Evolutionary conservation across 2,888 invertebrate species (phyloP).

Genomic region (Apotomis betuletana): DNA sequence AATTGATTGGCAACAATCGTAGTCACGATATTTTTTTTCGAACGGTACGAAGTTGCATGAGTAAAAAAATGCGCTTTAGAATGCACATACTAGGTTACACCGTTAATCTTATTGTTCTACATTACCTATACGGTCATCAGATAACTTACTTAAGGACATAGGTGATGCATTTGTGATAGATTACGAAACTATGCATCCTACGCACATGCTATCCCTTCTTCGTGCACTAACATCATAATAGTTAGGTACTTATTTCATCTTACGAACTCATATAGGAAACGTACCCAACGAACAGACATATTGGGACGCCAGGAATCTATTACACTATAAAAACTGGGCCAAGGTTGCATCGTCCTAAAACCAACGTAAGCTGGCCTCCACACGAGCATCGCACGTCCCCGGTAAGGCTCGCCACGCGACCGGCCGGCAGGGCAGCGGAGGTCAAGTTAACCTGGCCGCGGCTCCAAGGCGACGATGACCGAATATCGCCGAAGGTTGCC

Average conservation of each 20-base stretch:
- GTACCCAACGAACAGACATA: conserved; percentile 41
- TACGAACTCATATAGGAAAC: conserved; percentile 20
- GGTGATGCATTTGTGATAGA: no score
- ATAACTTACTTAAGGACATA: no score
- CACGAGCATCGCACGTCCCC: conserved; percentile 52
- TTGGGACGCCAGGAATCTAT: conserved; percentile 70
- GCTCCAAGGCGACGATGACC: conserved; percentile 50
- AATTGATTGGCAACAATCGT: no score
- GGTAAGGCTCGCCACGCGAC: conserved; percentile 41
- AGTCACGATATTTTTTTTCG: no score
- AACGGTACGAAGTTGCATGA: no score
- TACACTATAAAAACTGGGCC: conserved; percentile 72
- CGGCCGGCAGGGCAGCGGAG: conserved; percentile 51
- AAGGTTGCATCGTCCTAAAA: conserved; percentile 58
- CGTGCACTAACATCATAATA: not conserved
- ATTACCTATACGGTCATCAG: no score
- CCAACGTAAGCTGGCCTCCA: conserved; percentile 47
- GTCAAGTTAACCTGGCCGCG: conserved; percentile 50
- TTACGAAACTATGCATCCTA: no score
- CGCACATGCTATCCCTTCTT: no score
- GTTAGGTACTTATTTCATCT: not conserved
- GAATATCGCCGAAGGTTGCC: conserved; percentile 61
- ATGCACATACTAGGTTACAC: no score
- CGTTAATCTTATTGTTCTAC: no score
- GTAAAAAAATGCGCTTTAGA: no score